Conservation (phyloP, 1,140 invertebrate genomes). For the Polypedilum vanderplanki region DNA sequence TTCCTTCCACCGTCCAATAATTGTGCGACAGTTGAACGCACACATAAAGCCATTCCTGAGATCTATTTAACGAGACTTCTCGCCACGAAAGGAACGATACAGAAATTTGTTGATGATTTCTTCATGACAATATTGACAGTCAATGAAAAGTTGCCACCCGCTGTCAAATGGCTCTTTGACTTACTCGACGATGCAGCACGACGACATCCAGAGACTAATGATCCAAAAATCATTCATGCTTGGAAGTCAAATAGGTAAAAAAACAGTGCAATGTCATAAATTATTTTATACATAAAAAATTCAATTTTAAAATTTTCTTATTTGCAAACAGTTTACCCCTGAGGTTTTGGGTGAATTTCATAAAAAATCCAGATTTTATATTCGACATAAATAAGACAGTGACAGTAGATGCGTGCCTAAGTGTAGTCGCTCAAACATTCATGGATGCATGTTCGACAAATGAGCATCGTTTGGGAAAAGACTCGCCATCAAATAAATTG, state of each 20-base stretch:
- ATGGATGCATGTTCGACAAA: constrained; percentile 90
- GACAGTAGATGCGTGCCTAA: constrained; percentile 85
- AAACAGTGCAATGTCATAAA: not conserved
- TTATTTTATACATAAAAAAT: not conserved
- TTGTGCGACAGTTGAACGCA: constrained; percentile 53
- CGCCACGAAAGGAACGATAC: constrained; percentile 91
- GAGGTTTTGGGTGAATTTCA: constrained; percentile 95
- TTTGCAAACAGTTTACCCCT: constrained; percentile 65
- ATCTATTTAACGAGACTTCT: constrained; percentile 88
- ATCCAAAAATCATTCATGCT: constrained; percentile 86
- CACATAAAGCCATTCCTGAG: constrained; percentile 90
- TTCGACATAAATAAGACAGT: constrained; percentile 92
- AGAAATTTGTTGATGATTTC: constrained; percentile 95
- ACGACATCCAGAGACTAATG: constrained; percentile 68
- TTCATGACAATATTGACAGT: constrained; percentile 81
- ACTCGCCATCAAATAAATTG: constrained; percentile 91
- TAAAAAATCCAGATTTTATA: constrained; percentile 95
- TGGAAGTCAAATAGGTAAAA: constrained; percentile 91
- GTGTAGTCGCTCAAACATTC: constrained; percentile 92
- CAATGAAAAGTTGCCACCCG: constrained; percentile 81
- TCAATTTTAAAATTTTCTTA: not conserved
- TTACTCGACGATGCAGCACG: constrained; percentile 84
- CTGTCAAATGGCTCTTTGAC: constrained; percentile 94
- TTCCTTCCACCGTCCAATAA: constrained; percentile 30
- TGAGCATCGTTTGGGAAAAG: constrained; percentile 83